These are phyloP conservation scores for Rhyacophila evoluta DNA, from an alignment of 2,888 invertebrate genomes.

Conservation along the genomic window DNA sequence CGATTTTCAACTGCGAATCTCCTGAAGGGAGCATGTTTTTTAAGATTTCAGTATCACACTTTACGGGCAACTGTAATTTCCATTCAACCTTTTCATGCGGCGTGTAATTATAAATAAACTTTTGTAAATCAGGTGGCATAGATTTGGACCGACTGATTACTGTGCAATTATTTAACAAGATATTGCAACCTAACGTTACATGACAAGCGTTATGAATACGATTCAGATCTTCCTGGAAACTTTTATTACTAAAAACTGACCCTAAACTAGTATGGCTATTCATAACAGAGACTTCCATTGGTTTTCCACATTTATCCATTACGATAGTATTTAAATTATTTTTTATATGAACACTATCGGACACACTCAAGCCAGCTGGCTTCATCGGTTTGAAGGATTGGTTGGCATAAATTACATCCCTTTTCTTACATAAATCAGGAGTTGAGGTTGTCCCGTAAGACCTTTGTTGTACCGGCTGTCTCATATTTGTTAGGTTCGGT, in stretches of 20 bases:
- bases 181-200: neutral
- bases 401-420: neutral
- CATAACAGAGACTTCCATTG: neutral
- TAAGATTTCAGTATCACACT: neutral
- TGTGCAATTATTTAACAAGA: neutral
- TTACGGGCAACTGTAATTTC: neutral
- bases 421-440: neutral
- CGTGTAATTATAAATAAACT: neutral
- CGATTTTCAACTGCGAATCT: neutral
- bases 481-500: neutral
- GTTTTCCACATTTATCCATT: neutral
- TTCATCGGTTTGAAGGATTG: neutral
- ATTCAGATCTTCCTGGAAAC: neutral
- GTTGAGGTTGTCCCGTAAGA: conserved; percentile 18
- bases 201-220: too few species aligned
- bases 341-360: neutral
- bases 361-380: neutral
- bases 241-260: neutral
- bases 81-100: neutral
- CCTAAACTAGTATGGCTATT: neutral
- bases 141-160: neutral
- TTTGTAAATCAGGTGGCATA: neutral
- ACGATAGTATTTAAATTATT: neutral
- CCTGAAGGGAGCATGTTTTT: neutral
- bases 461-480: neutral